Conservation (phyloP, 2,113 vertebrate species). For the Eonycteris spelaea region DNA sequence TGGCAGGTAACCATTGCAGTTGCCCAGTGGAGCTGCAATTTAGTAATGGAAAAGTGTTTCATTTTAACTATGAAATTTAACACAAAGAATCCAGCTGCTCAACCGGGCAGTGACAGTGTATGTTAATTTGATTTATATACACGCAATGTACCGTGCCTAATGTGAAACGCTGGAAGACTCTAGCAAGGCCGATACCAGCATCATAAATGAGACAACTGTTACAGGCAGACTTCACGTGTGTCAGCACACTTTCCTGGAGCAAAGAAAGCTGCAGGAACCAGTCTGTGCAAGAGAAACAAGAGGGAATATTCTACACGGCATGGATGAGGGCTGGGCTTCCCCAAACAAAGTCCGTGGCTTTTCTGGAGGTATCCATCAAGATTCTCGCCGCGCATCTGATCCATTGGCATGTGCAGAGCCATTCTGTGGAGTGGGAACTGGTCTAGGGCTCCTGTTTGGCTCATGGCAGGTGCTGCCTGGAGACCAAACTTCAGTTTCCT, state of each 20-base stretch:
- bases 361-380: neutral
- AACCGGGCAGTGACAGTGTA: constrained; percentile 30
- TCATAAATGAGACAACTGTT: neutral
- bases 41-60: constrained; percentile 68
- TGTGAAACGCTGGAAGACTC: neutral
- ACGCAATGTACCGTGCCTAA: constrained; percentile 55
- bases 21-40: constrained; percentile 56
- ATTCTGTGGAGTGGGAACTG: neutral
- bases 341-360: neutral
- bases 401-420: neutral
- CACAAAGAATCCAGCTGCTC: constrained; percentile 75
- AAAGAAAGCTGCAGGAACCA: neutral
- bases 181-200: constrained; percentile 28
- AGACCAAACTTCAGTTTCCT: neutral
- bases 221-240: neutral
- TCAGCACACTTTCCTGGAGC: constrained; percentile 13
- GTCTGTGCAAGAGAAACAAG: neutral
- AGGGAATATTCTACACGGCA: neutral
- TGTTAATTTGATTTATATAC: constrained; percentile 75
- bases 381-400: neutral
- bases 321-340: neutral
- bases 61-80: constrained; percentile 78
- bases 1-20: constrained; percentile 51
- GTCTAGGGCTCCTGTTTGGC: neutral
- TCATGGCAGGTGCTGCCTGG: neutral